Evolutionary conservation across 2,888 invertebrate species (phyloP), one percentile per base, ranked within the genome.

Genomic region (Leucophenga montana): DNA sequence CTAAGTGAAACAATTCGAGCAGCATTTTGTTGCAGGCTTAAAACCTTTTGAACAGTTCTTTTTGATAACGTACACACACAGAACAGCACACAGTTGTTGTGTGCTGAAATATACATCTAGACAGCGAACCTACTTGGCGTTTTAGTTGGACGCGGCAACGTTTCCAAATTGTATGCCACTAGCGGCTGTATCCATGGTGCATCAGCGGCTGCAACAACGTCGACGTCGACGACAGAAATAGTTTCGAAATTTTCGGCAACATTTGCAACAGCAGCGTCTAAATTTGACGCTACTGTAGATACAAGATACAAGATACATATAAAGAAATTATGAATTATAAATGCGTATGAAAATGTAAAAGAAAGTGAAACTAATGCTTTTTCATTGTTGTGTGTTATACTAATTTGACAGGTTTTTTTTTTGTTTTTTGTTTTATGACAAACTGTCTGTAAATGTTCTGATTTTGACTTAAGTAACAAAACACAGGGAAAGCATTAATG

Each of bases 101-200:
- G 18, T 54, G 31, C 39, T 33, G 4, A 33, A 33, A 61, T 2
- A 39, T n/a, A 61, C n/a, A 61, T 18, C 48, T 27, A 57, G 20
- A 57, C 20, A 57, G 57, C 20, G n/a, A 86, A 88, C 89, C 84
- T 89, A 89, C 89, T 89, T 89, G 89, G 87, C 78, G 86, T 82
- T 87, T 88, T 88, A 67, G 88, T 88, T 77, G 88, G 86, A 81
- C 87, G 87, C 85, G 88, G 87, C 82, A 88, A 85, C 78, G 86
- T 85, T 85, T 89, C 89, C 88, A 88, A 84, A 79, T 64, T 48
- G 62, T 88, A 87, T 76, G 88, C 86, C 79, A 88, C 85, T 77
- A 88, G 85, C 74, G 87, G 87, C 78, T 85, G 86, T 82, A 88
- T 87, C 87, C 88, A 85, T 73, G 88, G 84, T 77, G 82, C 84